Evolutionary conservation across 2,113 vertebrate genomes (phyloP).

Genomic region (Caretta caretta): DNA sequence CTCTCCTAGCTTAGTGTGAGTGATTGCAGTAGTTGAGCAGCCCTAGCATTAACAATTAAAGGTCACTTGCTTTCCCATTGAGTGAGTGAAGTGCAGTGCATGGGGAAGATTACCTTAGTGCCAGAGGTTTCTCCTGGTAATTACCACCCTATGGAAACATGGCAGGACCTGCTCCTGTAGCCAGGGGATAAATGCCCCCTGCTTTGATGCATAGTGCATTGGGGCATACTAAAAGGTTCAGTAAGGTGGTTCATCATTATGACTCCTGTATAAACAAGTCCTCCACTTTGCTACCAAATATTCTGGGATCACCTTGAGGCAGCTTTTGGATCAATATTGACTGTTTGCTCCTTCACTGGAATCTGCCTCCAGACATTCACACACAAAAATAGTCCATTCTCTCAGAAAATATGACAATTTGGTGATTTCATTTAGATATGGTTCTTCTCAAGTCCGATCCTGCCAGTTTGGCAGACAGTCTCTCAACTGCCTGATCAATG

Average conservation of each 20-base stretch:
- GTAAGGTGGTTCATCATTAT: neutral
- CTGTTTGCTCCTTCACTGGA: neutral
- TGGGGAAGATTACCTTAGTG: neutral
- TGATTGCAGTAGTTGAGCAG: neutral
- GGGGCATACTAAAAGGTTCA: neutral
- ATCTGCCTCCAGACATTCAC: neutral
- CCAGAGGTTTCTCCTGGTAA: neutral
- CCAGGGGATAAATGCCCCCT: neutral
- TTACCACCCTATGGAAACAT: neutral
- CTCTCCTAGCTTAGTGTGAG: neutral
- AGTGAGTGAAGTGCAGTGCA: neutral
- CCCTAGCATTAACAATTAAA: neutral
- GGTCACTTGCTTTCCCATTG: neutral
- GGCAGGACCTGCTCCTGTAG: neutral
- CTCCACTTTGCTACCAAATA: neutral
- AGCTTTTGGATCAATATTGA: neutral
- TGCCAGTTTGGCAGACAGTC: neutral
- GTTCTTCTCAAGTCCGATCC: neutral
- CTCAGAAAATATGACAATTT: neutral
- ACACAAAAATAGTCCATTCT: neutral
- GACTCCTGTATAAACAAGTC: neutral
- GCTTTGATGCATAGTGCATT: neutral
- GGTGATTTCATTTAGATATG: constrained; percentile 28
- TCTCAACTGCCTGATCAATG: constrained; percentile 17
- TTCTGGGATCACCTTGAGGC: neutral